A percentile compares a stretch with the other conserved stretches of the same genome.
These are phyloP conservation scores for Thinocorus orbignyianus DNA, from an alignment of 2,113 vertebrate genomes.

Conservation along the genomic window DNA sequence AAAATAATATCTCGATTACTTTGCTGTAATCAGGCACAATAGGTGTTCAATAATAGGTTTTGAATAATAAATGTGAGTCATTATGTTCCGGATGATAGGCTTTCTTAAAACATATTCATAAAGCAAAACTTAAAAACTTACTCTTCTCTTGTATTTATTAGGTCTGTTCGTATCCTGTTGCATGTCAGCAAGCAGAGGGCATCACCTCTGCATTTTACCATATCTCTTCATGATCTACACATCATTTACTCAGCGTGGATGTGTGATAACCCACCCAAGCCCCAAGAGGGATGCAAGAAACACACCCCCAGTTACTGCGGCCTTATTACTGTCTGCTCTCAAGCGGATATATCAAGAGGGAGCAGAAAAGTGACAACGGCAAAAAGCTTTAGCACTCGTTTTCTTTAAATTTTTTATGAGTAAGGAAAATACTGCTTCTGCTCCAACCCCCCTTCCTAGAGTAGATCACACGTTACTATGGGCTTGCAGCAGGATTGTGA, in stretches of 20 bases:
- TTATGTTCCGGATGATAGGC: background rate
- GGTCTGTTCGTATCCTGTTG: background rate
- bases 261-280: background rate
- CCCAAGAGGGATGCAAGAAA: background rate
- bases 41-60: background rate
- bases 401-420: background rate
- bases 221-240: background rate
- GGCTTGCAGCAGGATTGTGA: background rate
- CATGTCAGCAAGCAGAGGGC: background rate
- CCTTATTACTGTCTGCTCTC: background rate
- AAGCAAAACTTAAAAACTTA: background rate
- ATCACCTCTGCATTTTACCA: background rate
- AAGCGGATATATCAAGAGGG: background rate
- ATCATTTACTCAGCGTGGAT: background rate
- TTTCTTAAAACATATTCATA: background rate
- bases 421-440: background rate
- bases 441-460: background rate
- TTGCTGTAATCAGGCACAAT: background rate
- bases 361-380: background rate
- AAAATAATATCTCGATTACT: background rate
- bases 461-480: background rate
- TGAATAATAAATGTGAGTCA: background rate
- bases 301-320: background rate
- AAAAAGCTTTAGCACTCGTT: background rate
- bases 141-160: background rate